These are phyloP conservation scores for Ifrita kowaldi DNA, from an alignment of 2,113 vertebrate genomes.

Conservation along the genomic window DNA sequence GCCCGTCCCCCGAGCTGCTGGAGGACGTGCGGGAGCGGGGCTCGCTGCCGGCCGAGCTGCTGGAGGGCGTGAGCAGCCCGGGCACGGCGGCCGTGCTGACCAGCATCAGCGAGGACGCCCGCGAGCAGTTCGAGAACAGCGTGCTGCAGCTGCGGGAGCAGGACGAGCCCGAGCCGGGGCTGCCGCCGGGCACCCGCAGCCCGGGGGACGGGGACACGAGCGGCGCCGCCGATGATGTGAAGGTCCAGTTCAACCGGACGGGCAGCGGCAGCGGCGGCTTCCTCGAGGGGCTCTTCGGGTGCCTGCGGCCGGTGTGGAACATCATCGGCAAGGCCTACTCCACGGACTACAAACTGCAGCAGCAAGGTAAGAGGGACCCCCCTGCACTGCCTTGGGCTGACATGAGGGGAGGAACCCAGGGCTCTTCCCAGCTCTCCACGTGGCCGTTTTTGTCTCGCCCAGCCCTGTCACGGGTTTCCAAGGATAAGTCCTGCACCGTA, in stretches of 20 bases:
- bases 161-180: conserved; percentile 78
- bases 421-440: background rate
- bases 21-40: conserved; percentile 80
- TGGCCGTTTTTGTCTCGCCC: accelerated
- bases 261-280: conserved; percentile 86
- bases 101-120: conserved; percentile 86
- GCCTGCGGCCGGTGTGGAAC: conserved; percentile 95
- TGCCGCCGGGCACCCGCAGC: conserved; percentile 64
- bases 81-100: conserved; percentile 78
- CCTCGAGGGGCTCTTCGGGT: conserved; percentile 94
- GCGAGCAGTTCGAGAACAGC: conserved; percentile 95
- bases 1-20: conserved; percentile 76
- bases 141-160: conserved; percentile 93
- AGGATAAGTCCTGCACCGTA: background rate
- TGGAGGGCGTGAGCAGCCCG: conserved; percentile 70
- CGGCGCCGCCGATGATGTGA: conserved; percentile 80
- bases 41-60: conserved; percentile 72
- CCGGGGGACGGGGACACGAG: conserved; percentile 73
- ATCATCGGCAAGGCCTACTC: conserved; percentile 98
- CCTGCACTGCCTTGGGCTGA: accelerated
- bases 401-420: background rate
- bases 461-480: background rate
- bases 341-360: conserved; percentile 96
- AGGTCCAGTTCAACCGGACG: conserved; percentile 90
- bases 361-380: conserved; percentile 82